Evolutionary conservation across 2,113 vertebrate species (phyloP), one percentile per base, ranked within the genome.

Genomic region (Colinus virginianus): DNA sequence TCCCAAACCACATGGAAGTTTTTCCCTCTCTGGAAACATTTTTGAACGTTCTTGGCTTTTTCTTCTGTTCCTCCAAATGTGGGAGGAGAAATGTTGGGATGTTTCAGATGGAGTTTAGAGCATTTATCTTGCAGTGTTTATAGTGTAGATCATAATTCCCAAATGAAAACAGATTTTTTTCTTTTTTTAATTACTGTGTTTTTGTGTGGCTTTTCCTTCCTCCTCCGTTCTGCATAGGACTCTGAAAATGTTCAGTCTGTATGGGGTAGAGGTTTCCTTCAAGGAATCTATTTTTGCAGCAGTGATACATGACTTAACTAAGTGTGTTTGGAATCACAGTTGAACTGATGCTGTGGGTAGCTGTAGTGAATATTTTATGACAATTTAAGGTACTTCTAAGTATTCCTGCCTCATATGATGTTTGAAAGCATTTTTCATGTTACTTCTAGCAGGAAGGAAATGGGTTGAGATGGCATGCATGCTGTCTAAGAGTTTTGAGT

Each of bases 391-490:
- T 94, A 46, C 68, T 72, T 90, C 72, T 84, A 46, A 86, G 84
- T 92, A 74, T 86, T 79, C 26, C 43, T 91, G 75, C 78, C 90
- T 94, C 63, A 30, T 81, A 81, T 78, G 69, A 48, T 91, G 69
- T 93, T 95, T 95, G 93, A 95, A 91, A 93, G 87, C 78, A 82
- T 96, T 94, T 90, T 96, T 78, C 82, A 40, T 88, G 84, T 90
- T 96, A 95, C 94, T 96, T 95, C 56, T 82, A 67, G 67, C 88
- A 90, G 28, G 62, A 61, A 90, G 76, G 14, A 77, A 91, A 83
- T 75, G 66, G 40, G 25, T 32, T 71, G 48, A 77, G 70, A 75
- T 74, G 79, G 93, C 56, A 76, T 55, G 81, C 42, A 45, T 64
- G 11, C 46, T 72, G 38, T 83, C 34, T 49, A 53, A 87, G 90